Percentiles rank a stretch among this genome's conserved stretches.
phyloP scores from a whole-genome alignment of 1,140 invertebrate species.

The Drosophila ironensis region DNA sequence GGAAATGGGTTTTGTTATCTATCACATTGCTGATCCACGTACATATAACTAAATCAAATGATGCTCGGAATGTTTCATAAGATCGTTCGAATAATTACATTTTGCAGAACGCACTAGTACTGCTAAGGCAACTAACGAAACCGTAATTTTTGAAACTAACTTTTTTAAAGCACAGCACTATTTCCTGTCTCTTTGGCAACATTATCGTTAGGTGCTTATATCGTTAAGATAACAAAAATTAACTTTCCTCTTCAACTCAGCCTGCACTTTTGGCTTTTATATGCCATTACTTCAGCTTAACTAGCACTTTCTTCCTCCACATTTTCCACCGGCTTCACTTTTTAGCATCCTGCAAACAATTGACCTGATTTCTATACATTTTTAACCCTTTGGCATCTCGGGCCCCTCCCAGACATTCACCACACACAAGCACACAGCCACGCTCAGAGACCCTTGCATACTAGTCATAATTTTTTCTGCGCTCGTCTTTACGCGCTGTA shows the following conservation, averaged over 20 bases:
- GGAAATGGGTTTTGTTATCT: conserved; percentile 5
- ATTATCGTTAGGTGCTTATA: conserved; percentile 30
- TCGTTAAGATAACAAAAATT: conserved; percentile 45
- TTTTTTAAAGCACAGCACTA: neutral
- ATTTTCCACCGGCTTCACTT: conserved; percentile 49
- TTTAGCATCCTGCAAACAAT: conserved; percentile 67
- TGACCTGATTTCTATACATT: conserved; percentile 72
- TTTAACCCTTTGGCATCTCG: conserved; percentile 67
- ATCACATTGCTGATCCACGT: no score
- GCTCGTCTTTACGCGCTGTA: conserved; percentile 61
- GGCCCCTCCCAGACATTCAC: conserved; percentile 28
- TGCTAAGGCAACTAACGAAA: no score
- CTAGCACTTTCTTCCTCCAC: conserved; percentile 45
- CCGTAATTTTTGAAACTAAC: no score
- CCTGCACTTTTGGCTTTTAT: conserved; percentile 18
- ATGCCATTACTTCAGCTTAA: conserved; percentile 40
- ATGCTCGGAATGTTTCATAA: no score
- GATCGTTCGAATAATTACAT: no score
- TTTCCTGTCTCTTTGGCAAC: neutral
- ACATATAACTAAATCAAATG: no score
- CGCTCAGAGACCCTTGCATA: conserved; percentile 1
- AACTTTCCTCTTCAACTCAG: conserved; percentile 2
- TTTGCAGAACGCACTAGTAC: no score
- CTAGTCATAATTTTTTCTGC: conserved; percentile 60
- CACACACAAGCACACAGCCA: conserved; percentile 16